Conservation (phyloP, 2,113 vertebrate genomes). For the Proteles cristata region DNA sequence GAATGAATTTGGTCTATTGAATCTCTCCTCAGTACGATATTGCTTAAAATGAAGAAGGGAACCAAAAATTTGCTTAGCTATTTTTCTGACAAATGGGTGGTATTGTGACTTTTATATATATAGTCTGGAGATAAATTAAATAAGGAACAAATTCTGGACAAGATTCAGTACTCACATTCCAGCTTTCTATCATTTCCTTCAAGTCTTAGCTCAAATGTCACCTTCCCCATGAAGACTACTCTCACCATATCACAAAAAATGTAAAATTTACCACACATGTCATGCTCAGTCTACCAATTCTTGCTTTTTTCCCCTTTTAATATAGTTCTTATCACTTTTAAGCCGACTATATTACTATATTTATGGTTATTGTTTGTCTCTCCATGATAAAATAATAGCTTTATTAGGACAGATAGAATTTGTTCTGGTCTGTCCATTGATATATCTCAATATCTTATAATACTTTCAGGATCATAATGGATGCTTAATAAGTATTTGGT, state of each 20-base stretch:
- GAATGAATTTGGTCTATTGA: background rate
- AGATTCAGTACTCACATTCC: background rate
- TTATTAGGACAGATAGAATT: background rate
- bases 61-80: background rate
- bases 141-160: background rate
- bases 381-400: background rate
- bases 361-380: background rate
- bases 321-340: background rate
- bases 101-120: background rate
- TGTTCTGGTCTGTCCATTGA: background rate
- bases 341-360: background rate
- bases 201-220: background rate
- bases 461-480: background rate
- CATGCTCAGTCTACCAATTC: background rate
- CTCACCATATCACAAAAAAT: background rate
- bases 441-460: background rate
- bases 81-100: background rate
- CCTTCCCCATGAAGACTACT: background rate
- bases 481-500: background rate
- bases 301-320: background rate
- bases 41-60: background rate
- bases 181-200: background rate
- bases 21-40: background rate
- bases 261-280: background rate
- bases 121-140: background rate